A percentile compares a stretch with the other conserved stretches of the same genome.
Conservation (phyloP, 2,888 invertebrate genomes). For the Drosophila conformis region DNA sequence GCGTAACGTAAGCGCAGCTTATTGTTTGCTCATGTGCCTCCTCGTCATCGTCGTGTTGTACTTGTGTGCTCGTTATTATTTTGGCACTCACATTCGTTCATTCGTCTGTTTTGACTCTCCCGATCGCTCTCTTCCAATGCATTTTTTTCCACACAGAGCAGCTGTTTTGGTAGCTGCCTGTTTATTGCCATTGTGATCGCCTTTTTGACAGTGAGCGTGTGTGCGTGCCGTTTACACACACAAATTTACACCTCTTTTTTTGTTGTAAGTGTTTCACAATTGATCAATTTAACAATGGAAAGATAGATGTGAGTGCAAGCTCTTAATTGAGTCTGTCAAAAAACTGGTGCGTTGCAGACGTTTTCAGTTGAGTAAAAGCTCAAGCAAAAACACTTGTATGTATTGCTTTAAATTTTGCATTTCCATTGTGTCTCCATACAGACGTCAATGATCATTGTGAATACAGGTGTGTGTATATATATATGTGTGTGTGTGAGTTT, state of each 20-base stretch:
- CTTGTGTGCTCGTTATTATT: slow-evolving; percentile 53
- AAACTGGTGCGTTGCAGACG: slow-evolving; percentile 37
- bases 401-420: slow-evolving; percentile 24
- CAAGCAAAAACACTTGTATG: neutral
- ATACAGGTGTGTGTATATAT: slow-evolving; percentile 29
- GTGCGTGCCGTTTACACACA: slow-evolving; percentile 59
- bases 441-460: slow-evolving; percentile 41
- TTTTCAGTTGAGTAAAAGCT: slow-evolving; percentile 10
- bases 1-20: slow-evolving; percentile 82
- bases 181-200: slow-evolving; percentile 49
- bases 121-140: slow-evolving; percentile 37
- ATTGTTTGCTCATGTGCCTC: slow-evolving; percentile 58
- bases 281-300: slow-evolving; percentile 61
- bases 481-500: slow-evolving; percentile 13
- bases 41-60: slow-evolving; percentile 23
- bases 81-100: slow-evolving; percentile 40
- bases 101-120: slow-evolving; percentile 10
- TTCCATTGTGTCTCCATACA: slow-evolving; percentile 50
- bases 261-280: slow-evolving; percentile 42
- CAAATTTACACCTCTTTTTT: slow-evolving; percentile 65
- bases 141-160: slow-evolving; percentile 48
- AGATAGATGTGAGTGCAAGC: slow-evolving; percentile 16
- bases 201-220: slow-evolving; percentile 28
- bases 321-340: slow-evolving; percentile 21
- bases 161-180: slow-evolving; percentile 53